These are phyloP conservation scores for Sepioteuthis lessoniana DNA, from an alignment of 2,888 invertebrate species.

Conservation along the genomic window DNA sequence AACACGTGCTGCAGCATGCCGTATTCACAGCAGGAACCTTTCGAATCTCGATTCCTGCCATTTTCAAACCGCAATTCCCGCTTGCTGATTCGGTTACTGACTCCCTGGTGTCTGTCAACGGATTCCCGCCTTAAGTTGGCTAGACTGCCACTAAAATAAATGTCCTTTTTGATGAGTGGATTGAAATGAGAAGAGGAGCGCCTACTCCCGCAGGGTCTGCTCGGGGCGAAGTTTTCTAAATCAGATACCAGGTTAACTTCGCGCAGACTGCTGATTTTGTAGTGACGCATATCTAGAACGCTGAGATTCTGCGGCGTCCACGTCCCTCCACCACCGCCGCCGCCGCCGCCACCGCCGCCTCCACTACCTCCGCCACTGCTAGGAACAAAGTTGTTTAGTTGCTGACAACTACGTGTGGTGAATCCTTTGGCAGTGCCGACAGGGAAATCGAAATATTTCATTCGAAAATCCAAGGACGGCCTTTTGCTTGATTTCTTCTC, in stretches of 20 bases:
- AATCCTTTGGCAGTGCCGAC: neutral
- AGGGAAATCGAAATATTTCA: constrained; percentile 19
- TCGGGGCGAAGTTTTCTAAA: neutral
- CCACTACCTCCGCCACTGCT: neutral
- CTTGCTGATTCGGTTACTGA: neutral
- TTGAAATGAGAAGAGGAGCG: constrained; percentile 69
- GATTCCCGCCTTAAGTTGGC: constrained; percentile 52
- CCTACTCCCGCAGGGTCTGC: neutral
- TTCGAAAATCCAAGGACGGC: neutral
- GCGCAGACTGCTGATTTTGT: neutral
- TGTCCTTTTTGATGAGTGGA: constrained; percentile 89
- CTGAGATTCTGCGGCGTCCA: neutral
- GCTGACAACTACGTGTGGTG: neutral
- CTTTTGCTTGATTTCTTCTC: neutral
- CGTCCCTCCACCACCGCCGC: neutral
- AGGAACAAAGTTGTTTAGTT: neutral
- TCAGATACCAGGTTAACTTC: neutral
- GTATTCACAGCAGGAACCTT: neutral
- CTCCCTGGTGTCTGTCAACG: neutral
- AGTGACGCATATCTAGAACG: neutral
- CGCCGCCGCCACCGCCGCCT: neutral
- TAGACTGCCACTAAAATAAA: constrained; percentile 88
- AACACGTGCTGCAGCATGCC: constrained; percentile 38
- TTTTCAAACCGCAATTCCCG: neutral
- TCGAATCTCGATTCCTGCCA: neutral